phyloP scores from a whole-genome alignment of 92 coral and sea anemone genomes.

The Diadumene lineata region DNA sequence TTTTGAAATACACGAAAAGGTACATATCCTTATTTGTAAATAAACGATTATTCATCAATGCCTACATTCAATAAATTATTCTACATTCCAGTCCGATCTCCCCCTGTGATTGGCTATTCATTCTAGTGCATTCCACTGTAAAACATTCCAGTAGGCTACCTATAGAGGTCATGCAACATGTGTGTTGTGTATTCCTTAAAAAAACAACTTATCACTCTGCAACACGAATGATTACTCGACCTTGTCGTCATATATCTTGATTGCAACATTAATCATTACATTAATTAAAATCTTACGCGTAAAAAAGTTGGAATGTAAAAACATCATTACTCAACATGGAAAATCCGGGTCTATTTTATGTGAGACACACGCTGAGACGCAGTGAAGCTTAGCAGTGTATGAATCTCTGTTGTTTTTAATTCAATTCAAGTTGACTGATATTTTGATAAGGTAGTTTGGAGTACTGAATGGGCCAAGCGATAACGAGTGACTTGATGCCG shows the following conservation, averaged over 20 bases:
- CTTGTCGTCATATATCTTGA: neutral
- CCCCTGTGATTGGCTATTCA: too few species aligned
- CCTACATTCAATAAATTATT: too few species aligned
- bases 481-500: too few species aligned
- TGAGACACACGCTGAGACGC: constrained; percentile 17
- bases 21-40: neutral
- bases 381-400: constrained; percentile 17
- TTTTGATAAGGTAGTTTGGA: neutral
- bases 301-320: neutral
- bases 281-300: neutral
- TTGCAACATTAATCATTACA: neutral
- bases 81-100: too few species aligned
- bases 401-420: neutral
- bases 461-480: too few species aligned
- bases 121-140: neutral
- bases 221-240: neutral
- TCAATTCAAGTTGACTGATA: neutral
- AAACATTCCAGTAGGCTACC: neutral
- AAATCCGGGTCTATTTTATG: neutral
- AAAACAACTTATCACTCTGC: neutral
- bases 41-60: too few species aligned
- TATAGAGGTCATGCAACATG: neutral
- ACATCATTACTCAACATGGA: neutral
- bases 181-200: neutral
- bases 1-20: neutral